Conservation (phyloP, 1,140 invertebrate genomes). For the Belonocnema kinseyi region DNA sequence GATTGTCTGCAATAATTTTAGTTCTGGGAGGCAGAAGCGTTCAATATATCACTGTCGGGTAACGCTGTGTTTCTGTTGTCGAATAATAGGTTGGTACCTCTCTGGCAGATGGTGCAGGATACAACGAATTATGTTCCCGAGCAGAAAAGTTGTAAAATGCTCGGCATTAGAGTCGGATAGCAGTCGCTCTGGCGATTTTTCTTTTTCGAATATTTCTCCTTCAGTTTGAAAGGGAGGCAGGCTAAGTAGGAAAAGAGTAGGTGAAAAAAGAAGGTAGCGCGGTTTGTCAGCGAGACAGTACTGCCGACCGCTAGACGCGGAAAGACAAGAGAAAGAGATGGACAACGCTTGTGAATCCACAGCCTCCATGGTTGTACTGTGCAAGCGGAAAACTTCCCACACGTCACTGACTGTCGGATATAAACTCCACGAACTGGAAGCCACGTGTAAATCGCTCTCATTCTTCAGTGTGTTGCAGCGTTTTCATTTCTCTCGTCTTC, state of each 20-base stretch:
- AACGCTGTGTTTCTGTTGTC: too few relatives aligned
- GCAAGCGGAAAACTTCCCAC: constrained; percentile 25
- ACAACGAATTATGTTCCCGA: constrained; percentile 2
- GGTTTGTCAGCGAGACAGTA: constrained; percentile 21
- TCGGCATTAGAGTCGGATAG: background rate
- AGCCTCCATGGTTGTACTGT: background rate
- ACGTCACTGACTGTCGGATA: constrained; percentile 26
- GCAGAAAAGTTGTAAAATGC: background rate
- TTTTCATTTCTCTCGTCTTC: background rate
- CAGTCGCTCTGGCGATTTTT: background rate
- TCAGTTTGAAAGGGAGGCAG: constrained; percentile 3
- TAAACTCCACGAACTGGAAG: constrained; percentile 25
- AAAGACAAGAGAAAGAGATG: background rate
- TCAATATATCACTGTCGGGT: too few relatives aligned
- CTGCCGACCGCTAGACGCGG: background rate
- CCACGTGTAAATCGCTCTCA: constrained; percentile 27
- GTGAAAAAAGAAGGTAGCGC: constrained; percentile 3
- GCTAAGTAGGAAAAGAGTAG: background rate
- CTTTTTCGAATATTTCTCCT: constrained; percentile 3
- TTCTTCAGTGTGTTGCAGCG: background rate
- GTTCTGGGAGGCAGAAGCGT: too few relatives aligned
- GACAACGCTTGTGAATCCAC: constrained; percentile 16
- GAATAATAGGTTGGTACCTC: background rate
- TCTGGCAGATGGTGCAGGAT: background rate
- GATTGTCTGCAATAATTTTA: too few relatives aligned